Conservation (phyloP, 2,113 vertebrate species). For the Gila orcuttii region DNA sequence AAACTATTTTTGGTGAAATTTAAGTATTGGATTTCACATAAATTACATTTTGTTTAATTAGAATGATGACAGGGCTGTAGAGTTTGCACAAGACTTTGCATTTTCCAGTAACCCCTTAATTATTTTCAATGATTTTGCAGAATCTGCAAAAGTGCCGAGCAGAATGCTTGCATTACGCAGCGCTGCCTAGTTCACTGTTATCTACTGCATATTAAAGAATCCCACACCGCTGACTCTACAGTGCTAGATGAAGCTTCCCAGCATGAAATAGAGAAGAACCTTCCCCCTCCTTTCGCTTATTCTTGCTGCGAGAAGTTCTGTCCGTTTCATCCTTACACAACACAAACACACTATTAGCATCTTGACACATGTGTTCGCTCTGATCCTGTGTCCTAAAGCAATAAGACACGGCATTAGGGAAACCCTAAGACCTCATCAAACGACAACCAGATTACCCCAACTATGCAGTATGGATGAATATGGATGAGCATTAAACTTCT, state of each 20-base stretch:
- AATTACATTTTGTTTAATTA: not conserved
- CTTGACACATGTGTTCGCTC: conserved; percentile 25
- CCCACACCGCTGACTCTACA: conserved; percentile 1
- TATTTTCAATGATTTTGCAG: not conserved
- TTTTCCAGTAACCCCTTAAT: conserved; percentile 12
- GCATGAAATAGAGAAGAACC: not conserved
- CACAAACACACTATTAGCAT: conserved; percentile 42
- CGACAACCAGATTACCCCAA: conserved; percentile 70
- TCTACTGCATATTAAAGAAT: conserved; percentile 27
- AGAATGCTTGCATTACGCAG: not conserved
- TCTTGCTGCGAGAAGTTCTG: conserved; percentile 8
- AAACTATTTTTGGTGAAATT: not conserved
- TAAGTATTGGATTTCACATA: not conserved
- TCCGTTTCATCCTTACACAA: conserved; percentile 33
- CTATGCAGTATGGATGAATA: conserved; percentile 73
- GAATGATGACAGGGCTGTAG: conserved; percentile 1
- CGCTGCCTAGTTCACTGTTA: conserved; percentile 14
- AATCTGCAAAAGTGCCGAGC: not conserved
- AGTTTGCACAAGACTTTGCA: not conserved
- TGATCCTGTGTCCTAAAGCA: conserved; percentile 48
- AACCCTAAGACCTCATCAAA: conserved; percentile 67
- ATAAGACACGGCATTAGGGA: conserved; percentile 21
- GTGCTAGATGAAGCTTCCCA: conserved; percentile 29
- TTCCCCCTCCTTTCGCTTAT: not conserved
- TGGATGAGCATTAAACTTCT: conserved; percentile 73